Conservation (phyloP, 2,888 invertebrate species). For the Andrena bucephala region DNA sequence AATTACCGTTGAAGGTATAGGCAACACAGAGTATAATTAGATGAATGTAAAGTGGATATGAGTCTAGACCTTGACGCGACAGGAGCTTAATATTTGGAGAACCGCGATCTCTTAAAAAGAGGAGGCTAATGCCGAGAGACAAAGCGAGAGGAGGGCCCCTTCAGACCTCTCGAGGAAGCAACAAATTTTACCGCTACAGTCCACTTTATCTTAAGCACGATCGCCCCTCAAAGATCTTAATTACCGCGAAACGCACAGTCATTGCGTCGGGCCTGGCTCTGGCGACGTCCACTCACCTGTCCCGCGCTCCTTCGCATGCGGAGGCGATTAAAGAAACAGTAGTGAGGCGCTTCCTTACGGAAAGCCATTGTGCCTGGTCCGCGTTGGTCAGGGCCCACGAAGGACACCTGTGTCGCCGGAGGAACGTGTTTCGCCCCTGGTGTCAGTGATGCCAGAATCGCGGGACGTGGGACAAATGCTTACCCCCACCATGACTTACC, state of each 20-base stretch:
- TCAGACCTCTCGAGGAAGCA: no score
- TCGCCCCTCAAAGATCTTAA: constrained; percentile 21
- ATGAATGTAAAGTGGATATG: no score
- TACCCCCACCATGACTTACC: no score
- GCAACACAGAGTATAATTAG: no score
- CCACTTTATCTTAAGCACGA: not conserved
- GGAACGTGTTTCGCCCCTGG: constrained; percentile 32
- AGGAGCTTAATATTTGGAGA: no score
- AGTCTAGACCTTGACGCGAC: no score
- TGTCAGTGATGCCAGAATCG: not conserved
- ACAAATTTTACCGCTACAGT: not conserved
- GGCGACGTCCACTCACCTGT: constrained; percentile 28
- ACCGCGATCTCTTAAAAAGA: no score
- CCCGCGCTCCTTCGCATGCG: not conserved
- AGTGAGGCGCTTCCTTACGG: constrained; percentile 16
- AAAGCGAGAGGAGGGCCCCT: no score
- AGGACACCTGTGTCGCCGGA: constrained; percentile 43
- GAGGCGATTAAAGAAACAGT: constrained; percentile 32
- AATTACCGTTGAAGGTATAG: no score
- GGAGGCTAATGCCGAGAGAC: no score
- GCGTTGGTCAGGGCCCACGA: constrained; percentile 22
- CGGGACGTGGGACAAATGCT: no score
- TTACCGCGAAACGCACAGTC: constrained; percentile 20
- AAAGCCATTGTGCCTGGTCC: constrained; percentile 39
- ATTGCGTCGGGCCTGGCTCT: not conserved